A percentile compares a stretch with the other conserved stretches of the same genome.
Evolutionary conservation across 2,888 invertebrate species (phyloP).

Genomic region (Ormia ochracea): DNA sequence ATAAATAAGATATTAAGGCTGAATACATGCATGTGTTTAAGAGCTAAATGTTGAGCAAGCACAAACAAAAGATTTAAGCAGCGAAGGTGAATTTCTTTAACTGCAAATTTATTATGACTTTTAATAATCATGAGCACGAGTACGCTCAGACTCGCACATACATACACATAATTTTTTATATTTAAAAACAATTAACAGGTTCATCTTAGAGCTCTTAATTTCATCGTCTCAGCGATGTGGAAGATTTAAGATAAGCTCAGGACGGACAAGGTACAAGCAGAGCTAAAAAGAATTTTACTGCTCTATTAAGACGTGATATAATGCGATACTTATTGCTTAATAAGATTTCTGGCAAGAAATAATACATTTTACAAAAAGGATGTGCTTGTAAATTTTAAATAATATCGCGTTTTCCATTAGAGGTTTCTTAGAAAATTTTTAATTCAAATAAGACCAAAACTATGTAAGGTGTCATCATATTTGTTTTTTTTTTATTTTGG

Average conservation of each 20-base stretch:
- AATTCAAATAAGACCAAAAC: too few relatives aligned
- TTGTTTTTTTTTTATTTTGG: too few relatives aligned
- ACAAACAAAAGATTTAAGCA: constrained; percentile 57
- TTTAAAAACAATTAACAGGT: constrained; percentile 37
- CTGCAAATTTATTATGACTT: background rate
- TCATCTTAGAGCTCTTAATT: background rate
- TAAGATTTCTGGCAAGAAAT: background rate
- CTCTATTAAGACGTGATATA: constrained; percentile 1
- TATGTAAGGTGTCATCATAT: too few relatives aligned
- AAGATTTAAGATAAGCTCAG: background rate
- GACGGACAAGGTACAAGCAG: background rate
- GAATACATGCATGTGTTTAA: background rate
- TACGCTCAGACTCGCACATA: background rate
- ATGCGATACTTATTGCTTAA: too few relatives aligned
- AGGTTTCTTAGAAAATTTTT: background rate
- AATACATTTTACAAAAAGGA: background rate
- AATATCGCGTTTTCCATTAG: background rate
- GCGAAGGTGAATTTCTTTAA: constrained; percentile 39
- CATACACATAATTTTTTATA: background rate
- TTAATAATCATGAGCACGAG: background rate
- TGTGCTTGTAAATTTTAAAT: background rate
- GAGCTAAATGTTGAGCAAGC: constrained; percentile 20
- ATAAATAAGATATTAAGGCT: constrained; percentile 11
- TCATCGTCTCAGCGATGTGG: background rate
- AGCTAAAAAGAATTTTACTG: background rate